Conservation (phyloP, 2,888 invertebrate genomes). For the Belgica antarctica region DNA sequence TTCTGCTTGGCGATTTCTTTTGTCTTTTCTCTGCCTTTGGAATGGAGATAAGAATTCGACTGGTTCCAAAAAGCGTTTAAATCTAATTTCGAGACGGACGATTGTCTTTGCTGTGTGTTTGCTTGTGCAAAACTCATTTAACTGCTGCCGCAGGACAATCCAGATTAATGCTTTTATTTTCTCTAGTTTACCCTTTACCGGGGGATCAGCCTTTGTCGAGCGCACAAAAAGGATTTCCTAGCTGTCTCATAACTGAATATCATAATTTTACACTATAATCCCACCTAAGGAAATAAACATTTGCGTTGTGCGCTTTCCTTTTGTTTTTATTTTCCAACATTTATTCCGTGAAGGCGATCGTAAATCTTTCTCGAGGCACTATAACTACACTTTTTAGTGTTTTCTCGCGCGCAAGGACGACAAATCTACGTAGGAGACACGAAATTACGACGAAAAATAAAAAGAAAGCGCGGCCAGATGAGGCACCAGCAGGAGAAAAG, state of each 20-base stretch:
- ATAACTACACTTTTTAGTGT: slow-evolving; percentile 40
- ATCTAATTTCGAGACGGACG: slow-evolving; percentile 32
- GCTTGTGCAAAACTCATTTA: slow-evolving; percentile 5
- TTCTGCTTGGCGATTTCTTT: slow-evolving; percentile 12
- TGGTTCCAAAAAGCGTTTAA: slow-evolving; percentile 12
- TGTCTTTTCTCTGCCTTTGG: slow-evolving; percentile 9
- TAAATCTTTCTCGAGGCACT: slow-evolving; percentile 37
- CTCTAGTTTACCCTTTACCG: background rate
- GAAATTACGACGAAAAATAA: slow-evolving; percentile 2
- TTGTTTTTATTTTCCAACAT: background rate
- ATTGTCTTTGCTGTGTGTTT: background rate
- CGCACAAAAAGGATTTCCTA: background rate
- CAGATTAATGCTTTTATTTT: slow-evolving; percentile 32
- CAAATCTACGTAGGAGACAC: background rate
- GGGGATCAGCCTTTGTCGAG: slow-evolving; percentile 24
- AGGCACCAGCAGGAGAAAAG: slow-evolving; percentile 30
- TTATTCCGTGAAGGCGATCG: slow-evolving; percentile 17
- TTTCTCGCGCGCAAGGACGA: slow-evolving; percentile 16
- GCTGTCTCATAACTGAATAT: slow-evolving; percentile 25
- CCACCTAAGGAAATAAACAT: slow-evolving; percentile 31
- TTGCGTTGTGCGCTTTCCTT: background rate
- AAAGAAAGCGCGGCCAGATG: slow-evolving; percentile 21
- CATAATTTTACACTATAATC: slow-evolving; percentile 39
- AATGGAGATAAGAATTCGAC: slow-evolving; percentile 1
- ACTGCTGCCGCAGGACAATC: slow-evolving; percentile 20